A percentile compares a stretch with the other conserved stretches of the same genome.
phyloP scores from a whole-genome alignment of 2,797 vertebrate species.

The Enoplosus armatus region DNA sequence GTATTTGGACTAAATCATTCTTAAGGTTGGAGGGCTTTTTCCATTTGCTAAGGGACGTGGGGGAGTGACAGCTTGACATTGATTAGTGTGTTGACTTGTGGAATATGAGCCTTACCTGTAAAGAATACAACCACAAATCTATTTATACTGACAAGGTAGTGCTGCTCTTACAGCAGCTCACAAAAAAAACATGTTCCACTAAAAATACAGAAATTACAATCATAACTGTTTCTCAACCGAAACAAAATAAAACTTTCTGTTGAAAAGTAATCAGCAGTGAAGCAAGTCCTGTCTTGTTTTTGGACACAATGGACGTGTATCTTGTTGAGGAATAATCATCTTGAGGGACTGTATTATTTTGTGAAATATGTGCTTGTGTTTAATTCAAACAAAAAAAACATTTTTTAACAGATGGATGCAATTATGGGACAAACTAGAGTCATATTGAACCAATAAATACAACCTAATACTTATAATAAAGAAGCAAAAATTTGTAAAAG shows the following conservation, averaged over 20 bases:
- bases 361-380: slow-evolving; percentile 49
- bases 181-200: slow-evolving; percentile 42
- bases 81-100: slow-evolving; percentile 84
- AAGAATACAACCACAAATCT: slow-evolving; percentile 75
- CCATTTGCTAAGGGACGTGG: slow-evolving; percentile 74
- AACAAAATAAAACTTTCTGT: slow-evolving; percentile 64
- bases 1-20: slow-evolving; percentile 85
- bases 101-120: slow-evolving; percentile 84
- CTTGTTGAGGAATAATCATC: slow-evolving; percentile 44
- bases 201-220: slow-evolving; percentile 63
- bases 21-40: slow-evolving; percentile 81
- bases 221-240: slow-evolving; percentile 64
- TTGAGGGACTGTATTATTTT: slow-evolving; percentile 38
- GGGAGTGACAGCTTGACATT: slow-evolving; percentile 83
- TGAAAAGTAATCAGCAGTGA: slow-evolving; percentile 71
- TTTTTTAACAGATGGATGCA: slow-evolving; percentile 51
- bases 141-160: slow-evolving; percentile 73
- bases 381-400: slow-evolving; percentile 36
- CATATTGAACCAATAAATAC: slow-evolving; percentile 46
- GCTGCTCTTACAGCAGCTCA: slow-evolving; percentile 65
- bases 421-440: slow-evolving; percentile 44
- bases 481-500: slow-evolving; percentile 9
- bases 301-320: slow-evolving; percentile 41
- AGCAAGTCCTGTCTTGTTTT: slow-evolving; percentile 62
- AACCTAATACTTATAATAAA: slow-evolving; percentile 28